phyloP scores from a whole-genome alignment of 2,888 invertebrate genomes.

The Morpho helenor region DNA sequence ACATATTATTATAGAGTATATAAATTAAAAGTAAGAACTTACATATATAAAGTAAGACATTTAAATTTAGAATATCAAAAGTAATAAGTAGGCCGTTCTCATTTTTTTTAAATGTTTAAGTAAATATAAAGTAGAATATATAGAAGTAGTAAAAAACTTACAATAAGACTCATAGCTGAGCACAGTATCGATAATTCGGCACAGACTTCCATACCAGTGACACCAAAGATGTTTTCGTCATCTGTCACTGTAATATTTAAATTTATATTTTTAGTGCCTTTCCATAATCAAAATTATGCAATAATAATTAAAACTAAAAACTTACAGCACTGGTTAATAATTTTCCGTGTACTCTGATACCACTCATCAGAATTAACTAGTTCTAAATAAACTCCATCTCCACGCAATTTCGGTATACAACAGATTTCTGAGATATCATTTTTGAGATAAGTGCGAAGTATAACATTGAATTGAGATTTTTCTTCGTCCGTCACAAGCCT shows the following conservation, averaged over 20 bases:
- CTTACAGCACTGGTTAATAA: slow-evolving; percentile 83
- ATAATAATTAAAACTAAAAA: slow-evolving; percentile 23
- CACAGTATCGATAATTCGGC: slow-evolving; percentile 52
- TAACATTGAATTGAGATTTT: slow-evolving; percentile 80
- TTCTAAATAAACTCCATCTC: slow-evolving; percentile 61
- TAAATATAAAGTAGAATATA: no score
- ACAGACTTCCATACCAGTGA: slow-evolving; percentile 57
- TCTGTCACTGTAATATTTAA: slow-evolving; percentile 48
- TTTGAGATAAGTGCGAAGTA: slow-evolving; percentile 74
- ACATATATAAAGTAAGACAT: no score
- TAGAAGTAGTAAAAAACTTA: slow-evolving; percentile 33
- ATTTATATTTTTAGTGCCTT: no score
- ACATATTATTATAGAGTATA: no score
- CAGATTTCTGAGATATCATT: slow-evolving; percentile 38
- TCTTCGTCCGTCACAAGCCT: slow-evolving; percentile 84
- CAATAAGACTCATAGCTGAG: slow-evolving; percentile 53
- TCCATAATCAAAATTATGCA: no score
- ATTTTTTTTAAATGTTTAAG: no score
- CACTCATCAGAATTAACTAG: slow-evolving; percentile 78
- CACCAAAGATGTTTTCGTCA: slow-evolving; percentile 58
- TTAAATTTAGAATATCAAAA: no score
- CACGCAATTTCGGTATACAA: slow-evolving; percentile 46
- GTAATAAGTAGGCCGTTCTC: no score
- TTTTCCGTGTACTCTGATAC: slow-evolving; percentile 79
- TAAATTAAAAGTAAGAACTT: no score